phyloP scores from a whole-genome alignment of 1,140 invertebrate species.

The Lepidotrigona ventralis region DNA sequence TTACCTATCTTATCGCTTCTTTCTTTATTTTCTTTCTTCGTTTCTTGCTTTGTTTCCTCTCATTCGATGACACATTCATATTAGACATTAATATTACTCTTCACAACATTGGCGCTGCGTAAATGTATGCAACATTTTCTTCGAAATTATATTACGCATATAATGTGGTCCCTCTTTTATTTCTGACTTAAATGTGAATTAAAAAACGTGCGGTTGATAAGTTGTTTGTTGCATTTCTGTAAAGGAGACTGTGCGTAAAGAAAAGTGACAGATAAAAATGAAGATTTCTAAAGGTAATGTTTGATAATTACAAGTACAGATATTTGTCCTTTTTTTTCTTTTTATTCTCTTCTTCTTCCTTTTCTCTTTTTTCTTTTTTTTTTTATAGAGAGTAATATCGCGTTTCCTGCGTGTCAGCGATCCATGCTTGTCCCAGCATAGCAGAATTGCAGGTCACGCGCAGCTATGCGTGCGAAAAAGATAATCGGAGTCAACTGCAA shows the following conservation, averaged over 20 bases:
- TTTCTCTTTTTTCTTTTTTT: not conserved
- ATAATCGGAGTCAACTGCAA: not conserved
- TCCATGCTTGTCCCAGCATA: not conserved
- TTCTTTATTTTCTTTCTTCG: not conserved
- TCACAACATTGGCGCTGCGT: no score
- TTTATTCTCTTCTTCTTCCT: not conserved
- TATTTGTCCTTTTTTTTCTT: not conserved
- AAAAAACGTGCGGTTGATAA: no score
- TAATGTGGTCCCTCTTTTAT: no score
- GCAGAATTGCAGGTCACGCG: not conserved
- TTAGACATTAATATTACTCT: no score
- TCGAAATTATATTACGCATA: no score
- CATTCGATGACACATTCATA: no score
- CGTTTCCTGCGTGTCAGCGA: slow-evolving; percentile 5
- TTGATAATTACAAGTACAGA: not conserved
- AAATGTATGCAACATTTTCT: no score
- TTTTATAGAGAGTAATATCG: not conserved
- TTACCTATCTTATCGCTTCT: not conserved
- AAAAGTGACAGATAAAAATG: not conserved
- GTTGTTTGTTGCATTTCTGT: no score
- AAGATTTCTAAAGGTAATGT: not conserved
- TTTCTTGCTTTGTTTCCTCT: not conserved
- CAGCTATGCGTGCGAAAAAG: slow-evolving; percentile 1
- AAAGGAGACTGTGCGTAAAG: no score
- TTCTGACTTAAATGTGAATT: no score